A percentile compares a stretch with the other conserved stretches of the same genome.
These are phyloP conservation scores for Pogonus chalceus DNA, from an alignment of 1,140 invertebrate genomes.

Conservation along the genomic window DNA sequence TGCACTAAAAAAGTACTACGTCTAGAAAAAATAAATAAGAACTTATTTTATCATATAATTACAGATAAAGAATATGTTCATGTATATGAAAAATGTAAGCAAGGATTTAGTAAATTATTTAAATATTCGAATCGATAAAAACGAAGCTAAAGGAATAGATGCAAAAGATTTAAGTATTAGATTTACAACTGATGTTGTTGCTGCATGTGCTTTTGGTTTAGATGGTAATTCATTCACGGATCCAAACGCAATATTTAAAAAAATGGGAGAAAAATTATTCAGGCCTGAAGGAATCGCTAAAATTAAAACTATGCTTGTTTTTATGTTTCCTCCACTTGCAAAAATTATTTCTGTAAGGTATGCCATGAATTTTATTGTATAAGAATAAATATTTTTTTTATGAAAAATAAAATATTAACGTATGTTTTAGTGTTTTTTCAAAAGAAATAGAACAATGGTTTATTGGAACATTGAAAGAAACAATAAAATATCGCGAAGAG, in stretches of 20 bases:
- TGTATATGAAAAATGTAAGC: constrained; percentile 13
- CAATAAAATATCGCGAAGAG: not conserved
- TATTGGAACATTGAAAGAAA: not conserved
- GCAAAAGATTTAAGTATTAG: constrained; percentile 17
- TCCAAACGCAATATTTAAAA: constrained; percentile 15
- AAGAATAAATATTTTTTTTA: not conserved
- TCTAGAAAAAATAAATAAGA: too few species aligned
- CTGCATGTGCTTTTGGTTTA: constrained; percentile 22
- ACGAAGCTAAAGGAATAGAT: constrained; percentile 12
- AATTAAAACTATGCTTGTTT: not conserved
- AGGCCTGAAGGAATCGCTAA: too few species aligned
- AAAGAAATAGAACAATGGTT: not conserved
- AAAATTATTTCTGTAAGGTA: not conserved
- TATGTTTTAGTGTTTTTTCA: not conserved
- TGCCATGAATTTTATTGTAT: not conserved
- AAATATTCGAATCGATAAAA: constrained; percentile 5
- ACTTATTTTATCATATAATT: too few species aligned
- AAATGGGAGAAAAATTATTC: constrained; percentile 8
- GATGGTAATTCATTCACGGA: constrained; percentile 21
- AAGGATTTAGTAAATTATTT: constrained; percentile 17
- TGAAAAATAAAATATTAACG: not conserved
- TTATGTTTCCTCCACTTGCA: not conserved
- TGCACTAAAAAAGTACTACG: too few species aligned
- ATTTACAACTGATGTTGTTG: constrained; percentile 22
- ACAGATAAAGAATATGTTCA: constrained; percentile 33